Base-by-base conservation (phyloP, 2,113 vertebrate species). In the Actenoides hombroni region DNA sequence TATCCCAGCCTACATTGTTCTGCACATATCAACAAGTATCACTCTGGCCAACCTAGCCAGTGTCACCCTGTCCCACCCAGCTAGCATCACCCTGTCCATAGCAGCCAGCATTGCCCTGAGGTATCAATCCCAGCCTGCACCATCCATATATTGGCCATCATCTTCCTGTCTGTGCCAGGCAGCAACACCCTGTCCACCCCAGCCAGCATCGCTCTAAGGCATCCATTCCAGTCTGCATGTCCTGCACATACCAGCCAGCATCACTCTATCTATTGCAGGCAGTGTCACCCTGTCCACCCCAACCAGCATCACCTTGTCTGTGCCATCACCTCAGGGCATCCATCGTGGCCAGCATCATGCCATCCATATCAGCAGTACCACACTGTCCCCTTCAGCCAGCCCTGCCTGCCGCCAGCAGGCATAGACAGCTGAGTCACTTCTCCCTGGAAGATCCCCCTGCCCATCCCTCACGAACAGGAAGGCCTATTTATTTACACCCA, bases 311-410 rank as follows among this genome's bases (percentile, higher is more conserved):
- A 64, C 20, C 39, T 16, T 25, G 31, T 33, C 48, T 26, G 28
- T 28, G 9, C 16, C 40, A 49, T 19, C 33, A 37, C 33, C 44
- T 69, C 19, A 35, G 44, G 69, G 23, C 61, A 56, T 9, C 31
- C 9, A 0, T 64, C 28, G 44, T 39, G 26, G 40, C 13, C 33
- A 83, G 54, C 26, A 70, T 10, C 49, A 25, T 0, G 0, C 19
- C 37, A 14, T 13, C 17, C 17, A 0, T 19, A 42, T 6, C 74
- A 90, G 23, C 37, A 67, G 21, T 1, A 0, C 29, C 57, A 69
- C 31, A 31, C 4, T 3, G 29, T 29, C 33, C 71, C 28, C 68
- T 13, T 26, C 75, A 63, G 14, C 29, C 56, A 57, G 59, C 29
- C 48, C 29, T 0, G 2, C 70, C 44, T 35, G 39, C 6, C 21